phyloP scores from a whole-genome alignment of 2,888 invertebrate species.

The Atrina japonica region DNA sequence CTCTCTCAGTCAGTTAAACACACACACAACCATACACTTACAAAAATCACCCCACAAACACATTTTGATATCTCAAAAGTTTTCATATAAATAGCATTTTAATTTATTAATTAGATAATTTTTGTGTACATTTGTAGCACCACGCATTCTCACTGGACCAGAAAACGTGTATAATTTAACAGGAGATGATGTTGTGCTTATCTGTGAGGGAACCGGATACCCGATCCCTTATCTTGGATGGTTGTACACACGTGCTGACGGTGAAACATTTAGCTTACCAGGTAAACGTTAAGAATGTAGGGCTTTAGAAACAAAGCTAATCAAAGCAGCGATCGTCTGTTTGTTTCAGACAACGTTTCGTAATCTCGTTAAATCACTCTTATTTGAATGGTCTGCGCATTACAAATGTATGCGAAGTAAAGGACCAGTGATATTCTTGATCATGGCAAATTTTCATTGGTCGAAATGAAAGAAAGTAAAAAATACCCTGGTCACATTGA shows the following conservation, averaged over 20 bases:
- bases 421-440: no score
- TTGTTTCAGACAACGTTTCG: neutral
- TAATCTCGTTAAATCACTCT: no score
- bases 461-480: neutral
- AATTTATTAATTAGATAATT: neutral
- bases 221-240: conserved; percentile 28
- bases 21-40: no score
- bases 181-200: conserved; percentile 23
- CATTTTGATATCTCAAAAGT: no score
- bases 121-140: conserved; percentile 1
- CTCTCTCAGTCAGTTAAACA: no score
- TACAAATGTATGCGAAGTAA: no score
- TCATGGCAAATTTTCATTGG: no score
- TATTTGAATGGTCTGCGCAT: no score
- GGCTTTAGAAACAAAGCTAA: neutral
- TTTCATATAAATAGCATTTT: no score
- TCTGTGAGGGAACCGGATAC: conserved; percentile 30
- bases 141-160: conserved; percentile 27
- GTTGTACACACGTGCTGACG: conserved; percentile 21
- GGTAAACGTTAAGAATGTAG: conserved; percentile 10
- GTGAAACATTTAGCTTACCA: conserved; percentile 17
- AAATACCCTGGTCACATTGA: no score
- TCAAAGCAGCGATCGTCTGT: neutral
- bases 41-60: no score
- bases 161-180: conserved; percentile 24